Conservation (phyloP, 1,140 invertebrate species). For the Anastatus disparis region DNA sequence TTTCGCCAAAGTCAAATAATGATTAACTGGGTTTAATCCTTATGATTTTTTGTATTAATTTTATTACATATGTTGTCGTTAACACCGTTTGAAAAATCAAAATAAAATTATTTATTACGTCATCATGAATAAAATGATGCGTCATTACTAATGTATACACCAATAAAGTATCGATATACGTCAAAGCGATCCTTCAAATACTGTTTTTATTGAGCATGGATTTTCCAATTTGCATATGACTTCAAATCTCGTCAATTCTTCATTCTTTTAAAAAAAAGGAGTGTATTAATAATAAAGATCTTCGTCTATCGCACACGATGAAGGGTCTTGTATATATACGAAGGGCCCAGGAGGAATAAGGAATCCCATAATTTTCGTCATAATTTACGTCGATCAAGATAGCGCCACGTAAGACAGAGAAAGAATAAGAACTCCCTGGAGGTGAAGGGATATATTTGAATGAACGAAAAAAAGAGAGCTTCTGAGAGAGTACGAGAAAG, state of each 20-base stretch:
- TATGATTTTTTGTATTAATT: no score
- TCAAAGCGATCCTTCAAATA: not conserved
- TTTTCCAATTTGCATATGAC: conserved; percentile 4
- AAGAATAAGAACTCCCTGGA: not conserved
- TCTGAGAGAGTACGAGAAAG: not conserved
- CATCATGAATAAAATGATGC: no score
- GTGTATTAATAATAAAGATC: not conserved
- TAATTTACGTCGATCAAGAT: conserved; percentile 35
- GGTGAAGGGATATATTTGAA: not conserved
- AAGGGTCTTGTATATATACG: no score
- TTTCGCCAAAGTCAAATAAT: no score
- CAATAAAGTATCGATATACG: no score
- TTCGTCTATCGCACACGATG: not conserved
- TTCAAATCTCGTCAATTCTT: no score
- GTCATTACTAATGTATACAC: no score
- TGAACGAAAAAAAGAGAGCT: not conserved
- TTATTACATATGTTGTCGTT: no score
- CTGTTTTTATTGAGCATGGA: not conserved
- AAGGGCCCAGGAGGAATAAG: not conserved
- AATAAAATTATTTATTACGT: no score
- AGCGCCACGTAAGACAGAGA: conserved; percentile 36
- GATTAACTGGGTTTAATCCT: no score
- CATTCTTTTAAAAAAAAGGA: no score
- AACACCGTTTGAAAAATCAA: no score
- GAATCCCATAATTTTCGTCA: conserved; percentile 19